A percentile compares a stretch with the other conserved stretches of the same genome.
Conservation (phyloP, 2,888 invertebrate species). For the Neuroscelio doddi region DNA sequence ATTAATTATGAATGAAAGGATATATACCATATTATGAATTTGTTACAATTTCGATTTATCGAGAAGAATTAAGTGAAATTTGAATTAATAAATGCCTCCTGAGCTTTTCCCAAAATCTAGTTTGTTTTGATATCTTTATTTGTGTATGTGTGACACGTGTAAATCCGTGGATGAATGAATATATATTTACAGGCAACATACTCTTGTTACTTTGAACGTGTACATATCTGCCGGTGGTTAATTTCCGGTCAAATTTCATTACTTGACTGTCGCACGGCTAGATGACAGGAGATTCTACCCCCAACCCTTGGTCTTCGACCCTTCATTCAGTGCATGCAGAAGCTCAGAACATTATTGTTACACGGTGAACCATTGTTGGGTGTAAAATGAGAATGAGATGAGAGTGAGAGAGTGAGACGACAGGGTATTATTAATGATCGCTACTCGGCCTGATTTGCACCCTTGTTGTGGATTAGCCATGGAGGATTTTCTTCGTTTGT, state of each 20-base stretch:
- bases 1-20: too few species aligned
- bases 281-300: slow-evolving; percentile 52
- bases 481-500: slow-evolving; percentile 30
- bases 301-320: slow-evolving; percentile 21
- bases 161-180: slow-evolving; percentile 23
- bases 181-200: slow-evolving; percentile 23
- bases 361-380: slow-evolving; percentile 64
- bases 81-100: too few species aligned
- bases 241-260: slow-evolving; percentile 71
- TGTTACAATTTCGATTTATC: too few species aligned
- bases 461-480: slow-evolving; percentile 32
- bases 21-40: too few species aligned
- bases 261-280: slow-evolving; percentile 63
- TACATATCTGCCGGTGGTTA: slow-evolving; percentile 59
- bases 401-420: slow-evolving; percentile 26
- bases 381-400: slow-evolving; percentile 58
- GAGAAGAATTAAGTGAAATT: too few species aligned
- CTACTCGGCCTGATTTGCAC: slow-evolving; percentile 39
- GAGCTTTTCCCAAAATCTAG: too few species aligned
- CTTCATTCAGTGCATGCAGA: slow-evolving; percentile 28
- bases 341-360: slow-evolving; percentile 65
- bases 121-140: background rate
- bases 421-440: slow-evolving; percentile 62
- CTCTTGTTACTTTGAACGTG: background rate
- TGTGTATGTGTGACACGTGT: background rate